A percentile compares a stretch with the other conserved stretches of the same genome.
phyloP scores from a whole-genome alignment of 1,140 invertebrate species.

The Bombus huntii region DNA sequence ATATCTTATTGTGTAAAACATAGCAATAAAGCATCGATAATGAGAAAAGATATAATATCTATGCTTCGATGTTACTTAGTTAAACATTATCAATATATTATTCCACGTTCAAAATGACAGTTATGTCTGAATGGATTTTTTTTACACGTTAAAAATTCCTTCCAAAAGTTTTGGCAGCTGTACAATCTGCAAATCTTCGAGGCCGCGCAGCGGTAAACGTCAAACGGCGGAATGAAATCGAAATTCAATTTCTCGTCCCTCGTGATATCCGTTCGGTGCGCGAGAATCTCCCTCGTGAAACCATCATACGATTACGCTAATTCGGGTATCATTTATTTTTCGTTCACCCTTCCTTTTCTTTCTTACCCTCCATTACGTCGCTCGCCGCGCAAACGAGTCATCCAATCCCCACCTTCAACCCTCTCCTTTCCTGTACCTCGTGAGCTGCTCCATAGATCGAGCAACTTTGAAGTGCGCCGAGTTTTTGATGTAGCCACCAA shows the following conservation, averaged over 20 bases:
- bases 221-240: conserved; percentile 77
- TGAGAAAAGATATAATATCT: background rate
- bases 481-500: conserved; percentile 82
- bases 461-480: conserved; percentile 80
- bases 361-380: conserved; percentile 65
- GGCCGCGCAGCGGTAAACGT: conserved; percentile 15
- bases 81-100: background rate
- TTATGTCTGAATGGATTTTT: background rate
- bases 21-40: background rate
- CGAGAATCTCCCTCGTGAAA: conserved; percentile 78
- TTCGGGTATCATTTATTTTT: conserved; percentile 83
- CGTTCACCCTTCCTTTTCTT: conserved; percentile 76
- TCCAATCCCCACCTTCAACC: conserved; percentile 22
- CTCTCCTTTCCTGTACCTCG: conserved; percentile 30
- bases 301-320: conserved; percentile 82
- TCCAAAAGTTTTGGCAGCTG: background rate
- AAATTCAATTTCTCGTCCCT: conserved; percentile 81
- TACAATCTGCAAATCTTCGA: conserved; percentile 33
- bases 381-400: conserved; percentile 64
- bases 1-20: background rate
- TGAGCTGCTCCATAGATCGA: conserved; percentile 47
- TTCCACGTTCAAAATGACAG: background rate
- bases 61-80: background rate
- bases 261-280: conserved; percentile 56
- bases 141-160: too few relatives aligned